Evolutionary conservation across 2,888 invertebrate species (phyloP).

Genomic region (Entomobrya proxima): DNA sequence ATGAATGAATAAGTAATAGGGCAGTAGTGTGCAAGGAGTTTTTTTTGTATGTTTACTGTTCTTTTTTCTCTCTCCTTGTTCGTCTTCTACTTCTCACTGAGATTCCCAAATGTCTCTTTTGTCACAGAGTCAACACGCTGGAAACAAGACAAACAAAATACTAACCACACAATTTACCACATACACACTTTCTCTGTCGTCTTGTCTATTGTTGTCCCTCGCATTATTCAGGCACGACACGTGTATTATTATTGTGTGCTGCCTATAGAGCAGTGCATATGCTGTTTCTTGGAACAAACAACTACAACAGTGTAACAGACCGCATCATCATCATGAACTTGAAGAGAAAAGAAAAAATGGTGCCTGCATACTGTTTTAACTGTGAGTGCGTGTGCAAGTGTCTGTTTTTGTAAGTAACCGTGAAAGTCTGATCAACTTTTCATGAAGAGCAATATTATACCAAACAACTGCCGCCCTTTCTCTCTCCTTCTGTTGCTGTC

Average conservation of each 20-base stretch:
- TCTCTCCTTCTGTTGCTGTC: not conserved
- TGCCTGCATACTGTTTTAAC: no score
- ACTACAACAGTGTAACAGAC: not conserved
- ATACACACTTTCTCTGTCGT: slow-evolving; percentile 2
- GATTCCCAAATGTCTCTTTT: slow-evolving; percentile 62
- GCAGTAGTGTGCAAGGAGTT: not conserved
- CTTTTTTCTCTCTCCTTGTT: not conserved
- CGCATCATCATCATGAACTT: not conserved
- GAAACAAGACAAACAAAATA: slow-evolving; percentile 54
- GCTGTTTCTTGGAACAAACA: no score
- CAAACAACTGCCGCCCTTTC: not conserved
- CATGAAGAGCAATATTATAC: slow-evolving; percentile 19
- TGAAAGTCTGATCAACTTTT: slow-evolving; percentile 30
- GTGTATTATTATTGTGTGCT: slow-evolving; percentile 24
- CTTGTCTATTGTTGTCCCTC: no score
- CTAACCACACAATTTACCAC: slow-evolving; percentile 51
- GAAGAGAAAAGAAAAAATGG: not conserved
- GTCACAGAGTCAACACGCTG: slow-evolving; percentile 38
- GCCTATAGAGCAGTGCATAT: not conserved
- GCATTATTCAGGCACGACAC: slow-evolving; percentile 38
- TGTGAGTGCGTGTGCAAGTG: not conserved
- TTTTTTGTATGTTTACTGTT: not conserved
- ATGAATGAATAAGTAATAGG: slow-evolving; percentile 37
- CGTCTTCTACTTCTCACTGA: not conserved
- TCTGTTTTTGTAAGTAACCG: not conserved